phyloP scores from a whole-genome alignment of 2,113 vertebrate genomes.

The Oncorhynchus mykiss region DNA sequence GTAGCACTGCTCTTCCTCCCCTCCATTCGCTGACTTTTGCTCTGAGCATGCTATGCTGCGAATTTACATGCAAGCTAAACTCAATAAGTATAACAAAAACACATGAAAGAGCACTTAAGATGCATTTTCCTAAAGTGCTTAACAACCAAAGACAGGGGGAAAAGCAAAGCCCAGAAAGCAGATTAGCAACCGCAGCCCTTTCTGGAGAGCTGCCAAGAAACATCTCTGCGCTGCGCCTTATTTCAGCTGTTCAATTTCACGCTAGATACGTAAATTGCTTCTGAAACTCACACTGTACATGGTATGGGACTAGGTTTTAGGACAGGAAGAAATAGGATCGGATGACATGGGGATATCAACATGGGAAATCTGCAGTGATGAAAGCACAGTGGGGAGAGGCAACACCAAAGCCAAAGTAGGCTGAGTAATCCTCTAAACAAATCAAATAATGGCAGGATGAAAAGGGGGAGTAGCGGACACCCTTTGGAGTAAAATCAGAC shows the following conservation, averaged over 20 bases:
- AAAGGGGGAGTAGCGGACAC: conserved; percentile 4
- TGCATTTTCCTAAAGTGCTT: conserved; percentile 24
- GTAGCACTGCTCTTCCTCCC: conserved; percentile 13
- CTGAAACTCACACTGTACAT: conserved; percentile 48
- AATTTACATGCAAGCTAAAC: conserved; percentile 29
- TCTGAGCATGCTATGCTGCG: conserved; percentile 10
- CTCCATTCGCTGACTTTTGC: conserved; percentile 29
- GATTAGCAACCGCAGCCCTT: conserved; percentile 37
- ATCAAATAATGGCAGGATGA: conserved; percentile 14
- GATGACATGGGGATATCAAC: conserved; percentile 51
- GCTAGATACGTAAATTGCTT: conserved; percentile 57
- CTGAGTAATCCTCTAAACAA: conserved; percentile 17
- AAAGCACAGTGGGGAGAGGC: conserved; percentile 26
- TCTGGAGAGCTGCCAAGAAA: conserved; percentile 42
- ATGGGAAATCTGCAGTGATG: conserved; percentile 45
- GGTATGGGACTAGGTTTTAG: conserved; percentile 23
- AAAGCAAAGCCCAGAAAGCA: conserved; percentile 14
- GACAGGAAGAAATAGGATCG: conserved; percentile 31
- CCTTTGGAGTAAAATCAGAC: conserved; percentile 24
- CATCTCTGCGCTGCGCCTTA: conserved; percentile 36
- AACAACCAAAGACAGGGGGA: conserved; percentile 27
- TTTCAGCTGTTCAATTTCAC: conserved; percentile 57
- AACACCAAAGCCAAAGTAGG: conserved; percentile 19
- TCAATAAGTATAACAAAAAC: not conserved
- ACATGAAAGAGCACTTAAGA: conserved; percentile 26